Evolutionary conservation across 1,140 invertebrate species (phyloP), one percentile per base, ranked within the genome.

Genomic region (Drosophila willistoni): DNA sequence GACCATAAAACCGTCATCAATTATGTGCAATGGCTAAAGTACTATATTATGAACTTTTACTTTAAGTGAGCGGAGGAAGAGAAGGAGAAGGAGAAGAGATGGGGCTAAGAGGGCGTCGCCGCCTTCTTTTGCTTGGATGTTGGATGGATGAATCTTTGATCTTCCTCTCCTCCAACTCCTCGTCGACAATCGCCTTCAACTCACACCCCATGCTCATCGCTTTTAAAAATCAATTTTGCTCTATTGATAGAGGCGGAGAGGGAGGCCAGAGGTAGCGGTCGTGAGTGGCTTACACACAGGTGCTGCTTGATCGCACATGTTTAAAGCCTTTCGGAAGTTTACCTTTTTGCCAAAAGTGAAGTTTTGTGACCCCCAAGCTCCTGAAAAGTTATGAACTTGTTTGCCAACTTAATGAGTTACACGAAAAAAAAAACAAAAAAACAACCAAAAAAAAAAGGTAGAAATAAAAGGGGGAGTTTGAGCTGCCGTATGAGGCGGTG

Each of bases 311-410:
- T 29, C 73, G 73, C 82, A 85, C 81, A 86, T 85, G 82, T 85
- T 83, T 73, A 64, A 76, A 75, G 64, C 77, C 84, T 86, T 77
- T 75, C 71, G 78, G 75, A 79, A 73, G 77, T 76, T 51, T 51
- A 22, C 44, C 55, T 60, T 54, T 68, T 39, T 22, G 66, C 44
- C 60, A 54, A 13, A 29, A 63, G 57, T 47, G 42, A 33, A 54
- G 57, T 29, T 42, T 29, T 29, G 29, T 81, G 80, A 83, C 80
- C 80, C 72, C 65, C 44, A 51, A 51, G 76, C 77, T 60, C 55
- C 60, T 78, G 71, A 61, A 56, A 80, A 89, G 79, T 89, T 86
- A 86, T 86, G 83, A 86, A 89, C 83, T 81, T 74, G 83, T 86
- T 89, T 55, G 83, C 44, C 55, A 44, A 70, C 79, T 65, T 89